Conservation (phyloP, 1,140 invertebrate genomes). For the Steinernema khuongi region DNA sequence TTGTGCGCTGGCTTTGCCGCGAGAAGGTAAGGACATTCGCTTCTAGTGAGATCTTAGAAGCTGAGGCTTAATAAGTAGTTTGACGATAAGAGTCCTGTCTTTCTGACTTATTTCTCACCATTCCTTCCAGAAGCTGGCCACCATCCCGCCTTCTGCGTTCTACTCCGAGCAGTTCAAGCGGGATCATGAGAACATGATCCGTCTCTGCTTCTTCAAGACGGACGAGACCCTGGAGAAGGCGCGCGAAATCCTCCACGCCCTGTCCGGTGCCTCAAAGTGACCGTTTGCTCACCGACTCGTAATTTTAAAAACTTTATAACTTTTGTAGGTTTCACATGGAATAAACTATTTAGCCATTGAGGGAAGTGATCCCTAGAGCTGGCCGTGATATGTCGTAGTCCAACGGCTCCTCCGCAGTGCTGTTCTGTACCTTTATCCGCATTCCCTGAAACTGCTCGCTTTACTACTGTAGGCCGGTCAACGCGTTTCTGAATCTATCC, state of each 20-base stretch:
- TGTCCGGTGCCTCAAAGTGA: constrained; percentile 23
- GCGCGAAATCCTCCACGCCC: constrained; percentile 27
- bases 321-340: neutral
- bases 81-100: no score
- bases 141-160: constrained; percentile 89
- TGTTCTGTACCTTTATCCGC: no score
- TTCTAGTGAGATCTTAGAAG: no score
- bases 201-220: constrained; percentile 71
- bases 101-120: constrained; percentile 18
- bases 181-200: constrained; percentile 78
- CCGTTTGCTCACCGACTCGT: neutral
- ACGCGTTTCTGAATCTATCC: no score
- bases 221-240: constrained; percentile 52
- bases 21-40: no score
- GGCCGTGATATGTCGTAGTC: no score
- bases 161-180: constrained; percentile 76
- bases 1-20: constrained; percentile 89
- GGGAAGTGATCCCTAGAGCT: no score
- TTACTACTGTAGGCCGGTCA: no score
- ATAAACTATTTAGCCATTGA: constrained; percentile 1
- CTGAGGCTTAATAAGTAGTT: no score
- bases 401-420: no score
- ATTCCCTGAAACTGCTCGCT: no score
- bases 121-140: constrained; percentile 76
- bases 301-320: constrained; percentile 8